A percentile compares a stretch with the other conserved stretches of the same genome.
Conservation (phyloP, 1,140 invertebrate species). For the Latrodectus geometricus region DNA sequence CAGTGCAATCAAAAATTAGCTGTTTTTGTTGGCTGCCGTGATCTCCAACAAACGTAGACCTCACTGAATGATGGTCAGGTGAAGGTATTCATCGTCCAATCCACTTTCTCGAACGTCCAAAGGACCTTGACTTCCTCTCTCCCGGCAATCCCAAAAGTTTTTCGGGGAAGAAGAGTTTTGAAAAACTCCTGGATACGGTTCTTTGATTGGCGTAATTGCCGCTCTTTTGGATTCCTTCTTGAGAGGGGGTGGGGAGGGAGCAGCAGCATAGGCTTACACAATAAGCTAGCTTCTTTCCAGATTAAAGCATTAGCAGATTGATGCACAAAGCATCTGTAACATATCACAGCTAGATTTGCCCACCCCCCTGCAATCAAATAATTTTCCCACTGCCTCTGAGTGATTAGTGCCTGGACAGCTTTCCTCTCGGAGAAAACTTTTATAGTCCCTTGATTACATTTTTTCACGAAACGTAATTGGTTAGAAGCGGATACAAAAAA, state of each 20-base stretch:
- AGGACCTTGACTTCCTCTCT: too few species aligned
- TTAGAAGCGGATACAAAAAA: not conserved
- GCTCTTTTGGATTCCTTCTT: constrained; percentile 23
- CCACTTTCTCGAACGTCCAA: too few species aligned
- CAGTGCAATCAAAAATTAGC: too few species aligned
- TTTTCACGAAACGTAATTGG: constrained; percentile 37
- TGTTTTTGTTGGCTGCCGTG: too few species aligned
- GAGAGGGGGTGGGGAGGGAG: not conserved
- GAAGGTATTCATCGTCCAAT: not conserved
- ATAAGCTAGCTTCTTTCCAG: constrained; percentile 54
- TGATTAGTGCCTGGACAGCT: constrained; percentile 23
- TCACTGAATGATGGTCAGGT: not conserved
- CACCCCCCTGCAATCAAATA: constrained; percentile 17
- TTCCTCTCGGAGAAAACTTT: constrained; percentile 24
- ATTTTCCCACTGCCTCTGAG: constrained; percentile 26
- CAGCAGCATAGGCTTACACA: constrained; percentile 34
- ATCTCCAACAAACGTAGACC: too few species aligned
- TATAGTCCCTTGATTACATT: constrained; percentile 50
- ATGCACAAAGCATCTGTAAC: constrained; percentile 42
- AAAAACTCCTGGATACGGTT: constrained; percentile 43
- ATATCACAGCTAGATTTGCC: constrained; percentile 19
- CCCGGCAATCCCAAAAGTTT: constrained; percentile 19
- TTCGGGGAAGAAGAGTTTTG: constrained; percentile 30
- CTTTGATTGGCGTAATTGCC: constrained; percentile 57
- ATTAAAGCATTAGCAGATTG: constrained; percentile 62